These are phyloP conservation scores for Dascillus cervinus DNA, from an alignment of 2,888 invertebrate species.

Conservation along the genomic window DNA sequence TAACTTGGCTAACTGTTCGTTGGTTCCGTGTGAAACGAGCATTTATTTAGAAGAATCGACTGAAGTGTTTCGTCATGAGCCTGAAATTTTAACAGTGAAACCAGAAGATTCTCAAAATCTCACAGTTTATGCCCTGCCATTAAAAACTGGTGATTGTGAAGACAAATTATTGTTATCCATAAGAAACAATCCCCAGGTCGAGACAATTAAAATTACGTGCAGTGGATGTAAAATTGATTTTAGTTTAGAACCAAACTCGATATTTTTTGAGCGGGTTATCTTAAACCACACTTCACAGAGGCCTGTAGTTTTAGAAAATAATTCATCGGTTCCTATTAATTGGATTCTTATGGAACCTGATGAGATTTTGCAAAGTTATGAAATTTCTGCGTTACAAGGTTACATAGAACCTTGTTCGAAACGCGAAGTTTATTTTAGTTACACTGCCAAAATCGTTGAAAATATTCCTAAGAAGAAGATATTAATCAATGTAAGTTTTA, in stretches of 20 bases:
- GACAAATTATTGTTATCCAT: constrained; percentile 37
- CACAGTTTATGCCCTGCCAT: constrained; percentile 32
- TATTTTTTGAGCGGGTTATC: constrained; percentile 50
- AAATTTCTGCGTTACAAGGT: constrained; percentile 42
- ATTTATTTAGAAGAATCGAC: constrained; percentile 44
- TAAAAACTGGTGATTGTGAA: constrained; percentile 28
- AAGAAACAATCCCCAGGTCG: constrained; percentile 53
- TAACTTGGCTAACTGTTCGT: constrained; percentile 48
- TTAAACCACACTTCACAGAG: constrained; percentile 46
- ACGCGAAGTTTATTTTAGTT: constrained; percentile 45
- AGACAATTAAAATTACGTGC: constrained; percentile 45
- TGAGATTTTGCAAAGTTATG: constrained; percentile 41
- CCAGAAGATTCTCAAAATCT: constrained; percentile 28
- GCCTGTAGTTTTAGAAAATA: constrained; percentile 48
- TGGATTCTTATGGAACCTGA: constrained; percentile 47
- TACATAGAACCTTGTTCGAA: constrained; percentile 43
- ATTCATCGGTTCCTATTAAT: constrained; percentile 48
- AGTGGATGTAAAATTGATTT: constrained; percentile 48
- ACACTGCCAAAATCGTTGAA: constrained; percentile 44
- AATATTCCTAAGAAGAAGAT: constrained; percentile 40
- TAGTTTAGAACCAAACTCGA: constrained; percentile 34
- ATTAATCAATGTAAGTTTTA: constrained; percentile 40
- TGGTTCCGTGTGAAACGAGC: constrained; percentile 44
- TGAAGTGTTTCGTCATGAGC: constrained; percentile 42
- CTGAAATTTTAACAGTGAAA: constrained; percentile 26